These are phyloP conservation scores for Bungarus multicinctus DNA, from an alignment of 2,113 vertebrate species.

Conservation along the genomic window DNA sequence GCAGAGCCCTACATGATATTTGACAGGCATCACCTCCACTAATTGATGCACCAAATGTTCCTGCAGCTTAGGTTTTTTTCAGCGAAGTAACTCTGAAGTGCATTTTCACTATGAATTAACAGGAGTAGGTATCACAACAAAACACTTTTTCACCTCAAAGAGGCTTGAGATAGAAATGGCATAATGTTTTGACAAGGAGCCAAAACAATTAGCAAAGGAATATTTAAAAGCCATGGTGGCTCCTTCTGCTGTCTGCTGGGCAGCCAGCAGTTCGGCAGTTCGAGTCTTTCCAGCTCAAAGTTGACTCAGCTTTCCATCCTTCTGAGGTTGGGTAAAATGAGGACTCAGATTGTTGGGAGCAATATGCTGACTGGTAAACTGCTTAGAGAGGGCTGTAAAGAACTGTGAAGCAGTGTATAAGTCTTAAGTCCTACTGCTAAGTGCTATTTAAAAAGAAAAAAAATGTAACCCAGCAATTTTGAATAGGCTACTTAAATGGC, in stretches of 20 bases:
- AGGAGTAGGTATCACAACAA: background rate
- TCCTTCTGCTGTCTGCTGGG: too few relatives aligned
- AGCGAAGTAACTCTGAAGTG: background rate
- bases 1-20: background rate
- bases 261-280: too few relatives aligned
- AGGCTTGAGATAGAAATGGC: background rate
- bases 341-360: too few relatives aligned
- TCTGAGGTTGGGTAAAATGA: too few relatives aligned
- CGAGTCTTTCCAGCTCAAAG: too few relatives aligned
- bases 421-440: too few relatives aligned
- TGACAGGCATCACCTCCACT: background rate
- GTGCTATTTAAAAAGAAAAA: background rate
- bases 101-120: background rate
- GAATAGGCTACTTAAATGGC: background rate
- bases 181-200: background rate
- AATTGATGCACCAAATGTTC: background rate
- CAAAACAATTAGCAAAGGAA: background rate
- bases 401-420: too few relatives aligned
- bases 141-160: background rate
- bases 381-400: too few relatives aligned
- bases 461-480: background rate
- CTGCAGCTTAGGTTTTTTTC: background rate
- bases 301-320: too few relatives aligned
- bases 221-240: background rate
- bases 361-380: too few relatives aligned